Conservation (phyloP, 1,140 invertebrate genomes). For the Andrena cerasifolii region DNA sequence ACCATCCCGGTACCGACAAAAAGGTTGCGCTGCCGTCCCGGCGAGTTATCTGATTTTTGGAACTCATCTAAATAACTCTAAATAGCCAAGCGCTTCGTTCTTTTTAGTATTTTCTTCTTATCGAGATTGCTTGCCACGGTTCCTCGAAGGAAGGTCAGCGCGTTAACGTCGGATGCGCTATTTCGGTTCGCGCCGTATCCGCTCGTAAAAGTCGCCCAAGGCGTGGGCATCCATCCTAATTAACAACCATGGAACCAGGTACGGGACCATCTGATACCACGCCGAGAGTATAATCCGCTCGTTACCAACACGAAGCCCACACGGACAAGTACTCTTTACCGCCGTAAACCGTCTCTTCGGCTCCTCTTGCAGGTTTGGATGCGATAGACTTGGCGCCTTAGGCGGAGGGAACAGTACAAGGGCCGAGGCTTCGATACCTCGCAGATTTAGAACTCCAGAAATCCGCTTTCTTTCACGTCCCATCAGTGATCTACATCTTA, state of each 20-base stretch:
- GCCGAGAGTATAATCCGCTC: conserved; percentile 78
- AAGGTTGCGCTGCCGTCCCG: conserved; percentile 10
- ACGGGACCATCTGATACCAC: conserved; percentile 79
- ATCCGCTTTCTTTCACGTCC: too few species aligned
- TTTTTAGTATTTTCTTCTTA: conserved; percentile 67
- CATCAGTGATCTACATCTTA: too few species aligned
- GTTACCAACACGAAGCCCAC: conserved; percentile 79
- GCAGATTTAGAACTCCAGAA: conserved; percentile 14
- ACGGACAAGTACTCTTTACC: conserved; percentile 68
- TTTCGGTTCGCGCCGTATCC: conserved; percentile 78
- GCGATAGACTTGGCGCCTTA: conserved; percentile 65
- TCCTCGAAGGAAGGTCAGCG: conserved; percentile 66
- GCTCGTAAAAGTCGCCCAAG: conserved; percentile 81
- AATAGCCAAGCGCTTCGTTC: conserved; percentile 54
- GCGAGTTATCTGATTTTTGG: conserved; percentile 61
- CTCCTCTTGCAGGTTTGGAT: conserved; percentile 51
- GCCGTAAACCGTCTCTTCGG: conserved; percentile 58
- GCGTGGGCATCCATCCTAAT: conserved; percentile 81
- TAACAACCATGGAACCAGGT: conserved; percentile 79
- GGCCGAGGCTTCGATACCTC: background rate
- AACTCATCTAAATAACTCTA: conserved; percentile 68
- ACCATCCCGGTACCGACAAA: conserved; percentile 36
- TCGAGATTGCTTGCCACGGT: conserved; percentile 63
- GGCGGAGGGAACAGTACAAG: conserved; percentile 26
- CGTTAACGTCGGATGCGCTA: conserved; percentile 72